Percentiles rank a stretch among this genome's conserved stretches.
Conservation (phyloP, 2,113 vertebrate genomes). For the Ceyx melanurus region DNA sequence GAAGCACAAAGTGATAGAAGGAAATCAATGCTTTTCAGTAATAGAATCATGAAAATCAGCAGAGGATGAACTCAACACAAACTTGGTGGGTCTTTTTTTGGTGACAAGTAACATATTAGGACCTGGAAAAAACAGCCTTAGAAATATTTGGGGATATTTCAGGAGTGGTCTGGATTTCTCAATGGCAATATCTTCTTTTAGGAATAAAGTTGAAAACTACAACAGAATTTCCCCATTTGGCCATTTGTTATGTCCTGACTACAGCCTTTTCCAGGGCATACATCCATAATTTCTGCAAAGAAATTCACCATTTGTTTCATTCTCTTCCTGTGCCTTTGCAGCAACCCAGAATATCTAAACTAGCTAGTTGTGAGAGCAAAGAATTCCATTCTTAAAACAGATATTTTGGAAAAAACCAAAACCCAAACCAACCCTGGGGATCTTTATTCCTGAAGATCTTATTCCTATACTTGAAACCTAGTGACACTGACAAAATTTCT, state of each 20-base stretch:
- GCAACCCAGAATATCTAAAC: background rate
- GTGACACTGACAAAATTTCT: background rate
- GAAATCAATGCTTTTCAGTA: background rate
- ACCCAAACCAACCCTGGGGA: too few relatives aligned
- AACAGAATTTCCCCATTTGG: background rate
- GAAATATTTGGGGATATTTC: background rate
- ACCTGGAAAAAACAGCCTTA: background rate
- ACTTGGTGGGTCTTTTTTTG: background rate
- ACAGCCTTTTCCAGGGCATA: background rate
- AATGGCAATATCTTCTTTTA: background rate
- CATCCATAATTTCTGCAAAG: background rate
- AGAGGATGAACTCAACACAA: background rate
- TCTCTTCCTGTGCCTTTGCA: background rate
- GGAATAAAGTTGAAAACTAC: background rate
- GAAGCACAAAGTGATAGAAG: background rate
- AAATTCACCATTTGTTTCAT: slow-evolving; percentile 23
- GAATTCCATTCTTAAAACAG: background rate
- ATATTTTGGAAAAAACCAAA: background rate
- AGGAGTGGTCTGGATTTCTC: background rate
- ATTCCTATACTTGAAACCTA: background rate
- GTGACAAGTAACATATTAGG: background rate
- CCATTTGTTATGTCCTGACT: background rate
- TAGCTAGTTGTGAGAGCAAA: background rate
- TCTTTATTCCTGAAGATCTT: background rate
- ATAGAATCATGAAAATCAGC: background rate